Conservation (phyloP, 2,888 invertebrate genomes). For the Poecilus cupreus region DNA sequence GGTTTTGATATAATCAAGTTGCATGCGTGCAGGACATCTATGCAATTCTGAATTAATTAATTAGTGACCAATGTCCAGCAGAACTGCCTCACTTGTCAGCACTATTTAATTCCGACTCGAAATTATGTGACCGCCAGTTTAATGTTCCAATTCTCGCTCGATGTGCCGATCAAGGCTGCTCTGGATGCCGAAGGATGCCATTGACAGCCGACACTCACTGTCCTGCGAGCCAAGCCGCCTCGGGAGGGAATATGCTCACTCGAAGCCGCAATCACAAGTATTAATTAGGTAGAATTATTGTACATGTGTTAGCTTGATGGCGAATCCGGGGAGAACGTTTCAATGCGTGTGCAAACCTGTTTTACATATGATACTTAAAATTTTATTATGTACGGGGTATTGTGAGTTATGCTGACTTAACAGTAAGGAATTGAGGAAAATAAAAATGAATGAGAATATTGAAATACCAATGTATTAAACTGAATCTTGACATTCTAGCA, state of each 20-base stretch:
- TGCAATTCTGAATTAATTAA: slow-evolving; percentile 67
- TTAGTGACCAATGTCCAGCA: slow-evolving; percentile 66
- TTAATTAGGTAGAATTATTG: slow-evolving; percentile 41
- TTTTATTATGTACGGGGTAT: no score
- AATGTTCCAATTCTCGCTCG: slow-evolving; percentile 1
- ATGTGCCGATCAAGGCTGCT: not conserved
- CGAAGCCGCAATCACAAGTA: not conserved
- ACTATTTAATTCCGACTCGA: slow-evolving; percentile 46
- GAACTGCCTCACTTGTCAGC: slow-evolving; percentile 56
- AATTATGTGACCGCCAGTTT: slow-evolving; percentile 35
- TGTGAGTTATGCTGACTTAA: no score
- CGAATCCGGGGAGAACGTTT: not conserved
- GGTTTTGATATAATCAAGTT: slow-evolving; percentile 58
- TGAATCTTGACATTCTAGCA: no score
- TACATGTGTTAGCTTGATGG: slow-evolving; percentile 6
- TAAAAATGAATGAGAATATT: no score
- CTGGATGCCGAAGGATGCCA: not conserved
- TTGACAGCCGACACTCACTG: not conserved
- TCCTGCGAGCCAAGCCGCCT: not conserved
- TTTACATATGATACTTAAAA: no score
- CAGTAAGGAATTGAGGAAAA: no score
- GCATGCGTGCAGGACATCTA: slow-evolving; percentile 59
- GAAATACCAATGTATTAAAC: no score
- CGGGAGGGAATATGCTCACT: not conserved
- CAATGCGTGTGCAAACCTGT: not conserved